These are phyloP conservation scores for Oreortyx pictus DNA, from an alignment of 2,797 vertebrate genomes.

Conservation along the genomic window DNA sequence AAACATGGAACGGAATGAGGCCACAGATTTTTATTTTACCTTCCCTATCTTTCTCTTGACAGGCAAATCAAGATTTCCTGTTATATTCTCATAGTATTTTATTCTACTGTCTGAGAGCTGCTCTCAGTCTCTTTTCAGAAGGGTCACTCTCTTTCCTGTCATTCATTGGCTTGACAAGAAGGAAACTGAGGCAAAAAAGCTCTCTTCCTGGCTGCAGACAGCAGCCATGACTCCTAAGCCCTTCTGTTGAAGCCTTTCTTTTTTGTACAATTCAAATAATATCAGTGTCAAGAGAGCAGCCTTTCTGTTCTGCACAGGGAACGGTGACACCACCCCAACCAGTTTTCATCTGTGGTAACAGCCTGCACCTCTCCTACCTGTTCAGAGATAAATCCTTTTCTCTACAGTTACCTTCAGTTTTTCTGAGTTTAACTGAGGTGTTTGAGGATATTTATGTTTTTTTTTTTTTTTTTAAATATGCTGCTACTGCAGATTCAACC, in stretches of 20 bases:
- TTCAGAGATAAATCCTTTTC: neutral
- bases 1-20: neutral
- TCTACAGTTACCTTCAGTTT: neutral
- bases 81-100: neutral
- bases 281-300: neutral
- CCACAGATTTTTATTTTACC: neutral
- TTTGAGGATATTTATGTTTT: neutral
- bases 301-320: neutral
- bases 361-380: neutral
- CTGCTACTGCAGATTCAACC: neutral
- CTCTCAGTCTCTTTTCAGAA: neutral
- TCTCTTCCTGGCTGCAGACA: neutral
- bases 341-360: neutral
- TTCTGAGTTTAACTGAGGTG: neutral
- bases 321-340: neutral
- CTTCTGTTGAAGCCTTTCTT: neutral
- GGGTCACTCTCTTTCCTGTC: neutral
- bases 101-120: fast-evolving
- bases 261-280: neutral
- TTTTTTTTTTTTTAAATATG: neutral
- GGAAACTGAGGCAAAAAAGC: neutral
- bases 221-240: neutral
- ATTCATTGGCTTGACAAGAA: neutral
- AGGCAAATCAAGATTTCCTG: neutral
- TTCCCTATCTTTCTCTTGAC: neutral